These are phyloP conservation scores for Stegastes partitus DNA, from an alignment of 2,113 vertebrate species.

Conservation along the genomic window DNA sequence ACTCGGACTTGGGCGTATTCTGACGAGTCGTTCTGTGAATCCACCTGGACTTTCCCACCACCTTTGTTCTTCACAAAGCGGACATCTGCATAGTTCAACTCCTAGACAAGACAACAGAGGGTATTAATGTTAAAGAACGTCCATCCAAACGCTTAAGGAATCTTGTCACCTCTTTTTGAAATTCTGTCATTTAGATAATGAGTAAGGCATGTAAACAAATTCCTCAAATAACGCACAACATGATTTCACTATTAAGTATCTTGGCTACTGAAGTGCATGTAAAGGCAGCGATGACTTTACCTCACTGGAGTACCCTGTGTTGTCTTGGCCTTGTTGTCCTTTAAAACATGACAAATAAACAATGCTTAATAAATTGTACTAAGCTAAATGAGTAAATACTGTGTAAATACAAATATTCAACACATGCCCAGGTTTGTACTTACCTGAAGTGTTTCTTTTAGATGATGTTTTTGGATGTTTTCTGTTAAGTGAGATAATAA, in stretches of 20 bases:
- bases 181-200: neutral
- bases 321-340: constrained; percentile 21
- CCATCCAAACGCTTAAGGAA: fast-evolving
- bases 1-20: constrained; percentile 39
- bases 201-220: no score
- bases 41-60: neutral
- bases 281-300: constrained; percentile 19
- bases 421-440: neutral
- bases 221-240: neutral
- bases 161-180: neutral
- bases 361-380: neutral
- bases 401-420: neutral
- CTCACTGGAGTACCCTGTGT: constrained; percentile 12
- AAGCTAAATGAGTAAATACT: neutral
- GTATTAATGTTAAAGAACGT: neutral
- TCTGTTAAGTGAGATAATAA: constrained; percentile 28
- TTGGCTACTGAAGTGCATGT: neutral
- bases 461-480: fast-evolving
- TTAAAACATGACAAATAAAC: constrained; percentile 15
- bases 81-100: constrained; percentile 61
- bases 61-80: neutral
- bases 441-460: constrained; percentile 3
- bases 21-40: neutral
- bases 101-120: constrained; percentile 30
- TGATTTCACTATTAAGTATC: no score